Conservation (phyloP, 92 coral and sea anemone genomes). For the Desmophyllum pertusum region DNA sequence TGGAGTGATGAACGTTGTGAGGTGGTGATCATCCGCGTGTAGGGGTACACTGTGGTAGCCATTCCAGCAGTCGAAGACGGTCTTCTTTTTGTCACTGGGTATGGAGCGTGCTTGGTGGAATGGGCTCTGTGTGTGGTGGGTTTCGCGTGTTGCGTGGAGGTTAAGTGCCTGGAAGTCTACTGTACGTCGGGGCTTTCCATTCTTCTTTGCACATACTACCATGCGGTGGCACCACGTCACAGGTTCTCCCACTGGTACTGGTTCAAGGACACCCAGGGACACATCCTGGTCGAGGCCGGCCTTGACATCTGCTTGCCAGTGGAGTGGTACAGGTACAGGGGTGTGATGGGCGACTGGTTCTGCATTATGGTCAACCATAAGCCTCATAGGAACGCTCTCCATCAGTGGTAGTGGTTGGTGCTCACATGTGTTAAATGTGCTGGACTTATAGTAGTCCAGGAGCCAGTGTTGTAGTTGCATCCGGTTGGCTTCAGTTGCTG, state of each 20-base stretch:
- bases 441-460: constrained; percentile 54
- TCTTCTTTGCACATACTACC: constrained; percentile 62
- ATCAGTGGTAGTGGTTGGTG: constrained; percentile 67
- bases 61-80: constrained; percentile 56
- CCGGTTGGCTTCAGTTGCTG: constrained; percentile 53
- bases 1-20: constrained; percentile 73
- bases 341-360: constrained; percentile 64
- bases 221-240: constrained; percentile 67
- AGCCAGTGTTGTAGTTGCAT: constrained; percentile 60
- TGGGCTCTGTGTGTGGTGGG: constrained; percentile 66
- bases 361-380: constrained; percentile 59
- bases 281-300: constrained; percentile 65
- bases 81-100: constrained; percentile 40
- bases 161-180: constrained; percentile 66
- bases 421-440: constrained; percentile 75
- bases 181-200: constrained; percentile 62
- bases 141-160: constrained; percentile 64
- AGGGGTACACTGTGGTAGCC: constrained; percentile 69
- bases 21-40: constrained; percentile 56
- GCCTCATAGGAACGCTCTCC: constrained; percentile 56
- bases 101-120: constrained; percentile 65
- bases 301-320: constrained; percentile 66
- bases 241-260: constrained; percentile 49
- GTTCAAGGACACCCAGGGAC: too few relatives aligned
- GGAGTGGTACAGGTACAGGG: constrained; percentile 61